These are phyloP conservation scores for Drosophila biarmipes DNA, from an alignment of 1,140 invertebrate genomes.

Conservation along the genomic window DNA sequence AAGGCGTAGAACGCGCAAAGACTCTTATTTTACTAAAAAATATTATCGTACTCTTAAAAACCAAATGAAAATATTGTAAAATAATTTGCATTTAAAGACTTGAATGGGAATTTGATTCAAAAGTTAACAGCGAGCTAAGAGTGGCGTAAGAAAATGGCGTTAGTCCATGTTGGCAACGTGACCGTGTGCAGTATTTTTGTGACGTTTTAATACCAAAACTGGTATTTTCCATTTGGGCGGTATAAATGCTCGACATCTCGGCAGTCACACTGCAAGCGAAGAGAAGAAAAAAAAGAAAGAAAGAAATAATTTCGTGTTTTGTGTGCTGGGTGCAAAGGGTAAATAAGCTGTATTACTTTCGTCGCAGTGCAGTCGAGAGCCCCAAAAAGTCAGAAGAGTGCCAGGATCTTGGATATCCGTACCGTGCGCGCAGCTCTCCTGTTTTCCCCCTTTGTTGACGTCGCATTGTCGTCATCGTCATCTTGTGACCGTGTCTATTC, in stretches of 20 bases:
- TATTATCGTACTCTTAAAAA: too few relatives aligned
- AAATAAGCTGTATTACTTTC: slow-evolving; percentile 22
- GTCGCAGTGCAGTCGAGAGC: slow-evolving; percentile 11
- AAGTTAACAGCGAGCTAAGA: too few relatives aligned
- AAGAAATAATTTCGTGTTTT: slow-evolving; percentile 43
- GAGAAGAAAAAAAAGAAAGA: background rate
- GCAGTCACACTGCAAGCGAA: background rate
- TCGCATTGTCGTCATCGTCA: slow-evolving; percentile 69
- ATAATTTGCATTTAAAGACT: too few relatives aligned
- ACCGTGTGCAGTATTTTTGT: too few relatives aligned
- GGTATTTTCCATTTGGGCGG: too few relatives aligned
- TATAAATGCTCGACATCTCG: background rate
- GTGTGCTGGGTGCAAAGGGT: slow-evolving; percentile 55
- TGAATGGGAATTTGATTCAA: too few relatives aligned
- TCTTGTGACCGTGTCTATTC: slow-evolving; percentile 72
- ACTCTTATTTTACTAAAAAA: too few relatives aligned
- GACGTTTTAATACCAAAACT: too few relatives aligned
- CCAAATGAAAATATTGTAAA: too few relatives aligned
- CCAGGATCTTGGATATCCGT: slow-evolving; percentile 8
- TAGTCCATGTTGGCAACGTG: too few relatives aligned
- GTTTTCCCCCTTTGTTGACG: slow-evolving; percentile 55
- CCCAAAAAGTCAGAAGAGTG: slow-evolving; percentile 16
- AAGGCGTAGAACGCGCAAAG: too few relatives aligned
- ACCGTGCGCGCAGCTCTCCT: slow-evolving; percentile 25
- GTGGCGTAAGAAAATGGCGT: too few relatives aligned